Percentiles rank a stretch among this genome's conserved stretches.
Evolutionary conservation across 2,797 vertebrate genomes (phyloP).

Genomic region (Margarornis squamiger): DNA sequence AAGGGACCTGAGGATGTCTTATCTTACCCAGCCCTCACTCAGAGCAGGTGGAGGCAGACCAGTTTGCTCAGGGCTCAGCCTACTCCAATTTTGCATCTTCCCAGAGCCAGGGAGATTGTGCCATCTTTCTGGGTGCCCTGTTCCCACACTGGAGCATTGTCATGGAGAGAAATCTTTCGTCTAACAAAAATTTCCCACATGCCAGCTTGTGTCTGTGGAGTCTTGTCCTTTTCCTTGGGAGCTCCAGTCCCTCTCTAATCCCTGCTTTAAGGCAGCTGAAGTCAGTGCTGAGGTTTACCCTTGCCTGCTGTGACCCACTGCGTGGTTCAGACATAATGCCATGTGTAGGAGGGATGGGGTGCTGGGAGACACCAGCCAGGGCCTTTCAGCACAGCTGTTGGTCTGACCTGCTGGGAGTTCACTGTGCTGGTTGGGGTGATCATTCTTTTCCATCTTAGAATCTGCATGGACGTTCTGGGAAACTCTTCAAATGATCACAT

Average conservation of each 20-base stretch:
- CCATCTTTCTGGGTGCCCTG: background rate
- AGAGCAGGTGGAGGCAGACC: background rate
- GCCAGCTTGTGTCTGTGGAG: background rate
- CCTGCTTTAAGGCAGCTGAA: background rate
- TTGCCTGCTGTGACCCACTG: background rate
- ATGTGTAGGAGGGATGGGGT: accelerated
- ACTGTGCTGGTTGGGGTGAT: accelerated
- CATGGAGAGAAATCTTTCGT: background rate
- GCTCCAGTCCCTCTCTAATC: background rate
- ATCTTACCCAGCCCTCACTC: background rate
- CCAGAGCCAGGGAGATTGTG: background rate
- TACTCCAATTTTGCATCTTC: background rate
- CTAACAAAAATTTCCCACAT: accelerated
- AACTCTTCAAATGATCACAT: background rate
- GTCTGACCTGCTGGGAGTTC: background rate
- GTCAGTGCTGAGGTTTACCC: accelerated
- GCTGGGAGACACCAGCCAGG: background rate
- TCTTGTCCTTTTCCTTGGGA: background rate
- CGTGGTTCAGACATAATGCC: accelerated
- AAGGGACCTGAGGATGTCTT: background rate
- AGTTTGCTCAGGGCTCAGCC: background rate
- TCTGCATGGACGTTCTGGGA: background rate
- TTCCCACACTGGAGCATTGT: background rate
- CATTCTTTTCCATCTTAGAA: background rate
- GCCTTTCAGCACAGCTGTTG: background rate